phyloP scores from a whole-genome alignment of 2,113 vertebrate species.

The Sylvilagus bachmani region DNA sequence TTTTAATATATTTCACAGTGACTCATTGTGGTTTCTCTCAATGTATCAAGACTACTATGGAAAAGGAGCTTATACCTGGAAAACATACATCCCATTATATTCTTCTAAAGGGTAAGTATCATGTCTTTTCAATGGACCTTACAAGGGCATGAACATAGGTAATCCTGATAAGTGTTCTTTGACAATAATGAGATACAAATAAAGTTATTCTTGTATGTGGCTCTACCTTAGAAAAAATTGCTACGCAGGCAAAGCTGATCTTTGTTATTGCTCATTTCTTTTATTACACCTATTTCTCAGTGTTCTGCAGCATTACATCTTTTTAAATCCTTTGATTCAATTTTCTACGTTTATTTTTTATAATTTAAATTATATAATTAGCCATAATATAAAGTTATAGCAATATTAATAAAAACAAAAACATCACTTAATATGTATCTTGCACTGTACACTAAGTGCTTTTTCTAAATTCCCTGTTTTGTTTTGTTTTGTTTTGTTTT shows the following conservation, averaged over 20 bases:
- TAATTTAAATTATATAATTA: slow-evolving; percentile 24
- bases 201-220: slow-evolving; percentile 2
- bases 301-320: not conserved
- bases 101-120: not conserved
- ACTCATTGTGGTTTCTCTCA: not conserved
- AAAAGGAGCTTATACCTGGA: not conserved
- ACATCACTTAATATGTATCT: not conserved
- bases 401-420: not conserved
- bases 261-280: not conserved
- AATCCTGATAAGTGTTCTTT: not conserved
- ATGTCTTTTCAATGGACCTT: not conserved
- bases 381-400: not conserved
- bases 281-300: not conserved
- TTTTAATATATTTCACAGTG: not conserved
- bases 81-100: not conserved
- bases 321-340: not conserved
- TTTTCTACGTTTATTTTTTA: not conserved
- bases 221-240: not conserved
- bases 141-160: not conserved
- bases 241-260: not conserved
- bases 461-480: not conserved
- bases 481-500: too few relatives aligned
- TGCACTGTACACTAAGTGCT: not conserved
- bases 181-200: slow-evolving; percentile 24
- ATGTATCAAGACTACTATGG: not conserved